Percentiles rank a stretch among this genome's conserved stretches.
These are phyloP conservation scores for Caenorhabditis sp. DNA, from an alignment of 2,888 invertebrate genomes.

Conservation along the genomic window DNA sequence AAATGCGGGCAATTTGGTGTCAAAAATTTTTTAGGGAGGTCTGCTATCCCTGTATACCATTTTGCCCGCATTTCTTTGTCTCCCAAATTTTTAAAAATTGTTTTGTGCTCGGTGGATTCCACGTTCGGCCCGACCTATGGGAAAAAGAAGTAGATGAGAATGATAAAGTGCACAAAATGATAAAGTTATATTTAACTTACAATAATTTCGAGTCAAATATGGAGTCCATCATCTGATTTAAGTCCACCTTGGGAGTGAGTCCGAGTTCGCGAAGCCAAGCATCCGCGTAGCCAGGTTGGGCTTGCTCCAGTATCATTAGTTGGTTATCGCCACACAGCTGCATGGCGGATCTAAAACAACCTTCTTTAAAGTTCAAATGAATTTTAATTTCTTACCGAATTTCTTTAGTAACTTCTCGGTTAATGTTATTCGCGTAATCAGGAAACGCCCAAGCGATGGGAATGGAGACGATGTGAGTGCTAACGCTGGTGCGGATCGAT, in stretches of 20 bases:
- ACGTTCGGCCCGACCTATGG: no score
- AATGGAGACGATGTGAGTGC: conserved; percentile 9
- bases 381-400: neutral
- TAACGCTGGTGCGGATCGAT: neutral
- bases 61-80: no score
- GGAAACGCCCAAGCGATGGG: conserved; percentile 8
- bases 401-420: neutral
- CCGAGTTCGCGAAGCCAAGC: conserved; percentile 2
- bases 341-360: neutral
- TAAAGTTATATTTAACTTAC: no score
- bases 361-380: neutral
- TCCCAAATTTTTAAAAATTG: no score
- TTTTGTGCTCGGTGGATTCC: no score
- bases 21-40: no score
- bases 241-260: neutral
- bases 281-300: conserved; percentile 5
- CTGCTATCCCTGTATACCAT: no score
- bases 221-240: conserved; percentile 21
- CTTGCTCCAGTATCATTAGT: neutral
- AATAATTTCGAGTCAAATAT: no score
- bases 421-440: neutral
- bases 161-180: no score
- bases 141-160: no score
- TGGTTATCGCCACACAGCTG: conserved; percentile 26
- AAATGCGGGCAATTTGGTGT: no score